Base-by-base conservation (phyloP, 2,113 vertebrate genomes). In the Calidris pygmaea region DNA sequence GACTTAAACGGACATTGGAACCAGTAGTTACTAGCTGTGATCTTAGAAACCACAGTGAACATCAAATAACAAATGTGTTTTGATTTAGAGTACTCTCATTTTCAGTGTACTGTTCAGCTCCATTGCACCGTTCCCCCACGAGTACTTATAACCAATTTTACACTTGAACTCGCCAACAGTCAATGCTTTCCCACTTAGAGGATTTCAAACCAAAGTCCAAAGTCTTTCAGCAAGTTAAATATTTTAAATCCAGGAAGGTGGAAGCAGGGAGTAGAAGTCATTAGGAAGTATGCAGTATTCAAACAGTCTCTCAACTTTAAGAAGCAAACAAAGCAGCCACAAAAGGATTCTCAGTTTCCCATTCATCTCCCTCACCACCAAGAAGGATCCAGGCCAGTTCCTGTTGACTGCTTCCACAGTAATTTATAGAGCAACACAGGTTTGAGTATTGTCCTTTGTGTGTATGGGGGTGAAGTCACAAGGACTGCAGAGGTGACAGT, bases 131-230 rank as follows among this genome's bases (percentile, higher is more conserved):
- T 8, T 90, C 34, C 48, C 76, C 68, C 88, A 67, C 1, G 6
- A 90, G 80, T 52, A 90, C 79, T 92, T 86, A 55, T 9, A 92
- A 81, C 34, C 65, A 75, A 18, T 96, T 93, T 90, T 89, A 90
- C 80, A 89, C 88, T 88, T 81, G 83, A 96, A 92, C 79, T 93
- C 12, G 1, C 65, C 83, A 94, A 74, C 87, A 67, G 47, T 39
- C 90, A 68, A 76, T 10, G 27, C 73, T 81, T 86, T 85, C 66
- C 88, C 52, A 88, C 60, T 83, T 60, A 41, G 1, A 73, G 26
- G 24, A 84, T 60, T 93, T 89, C 48, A 87, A 86, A 65, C 56
- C 30, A 5, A 85, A 80, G 34, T 79, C 43, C 39, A 5, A 84
- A 82, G 30, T 73, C 81, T 95, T 93, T 62, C 22, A 75, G 30